These are phyloP conservation scores for Syrista parreyssii DNA, from an alignment of 2,888 invertebrate genomes.

Conservation along the genomic window DNA sequence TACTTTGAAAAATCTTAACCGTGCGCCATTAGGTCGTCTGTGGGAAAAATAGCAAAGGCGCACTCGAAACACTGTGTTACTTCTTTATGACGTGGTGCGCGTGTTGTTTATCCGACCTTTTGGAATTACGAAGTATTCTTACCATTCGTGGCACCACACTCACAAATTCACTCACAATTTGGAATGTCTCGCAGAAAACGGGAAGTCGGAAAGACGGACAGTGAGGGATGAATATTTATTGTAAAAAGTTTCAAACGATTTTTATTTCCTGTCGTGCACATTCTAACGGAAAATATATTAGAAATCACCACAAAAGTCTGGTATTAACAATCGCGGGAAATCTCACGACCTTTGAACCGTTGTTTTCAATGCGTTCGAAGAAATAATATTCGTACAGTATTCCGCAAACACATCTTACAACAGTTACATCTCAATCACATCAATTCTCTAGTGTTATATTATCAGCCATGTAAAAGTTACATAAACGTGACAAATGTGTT, in stretches of 20 bases:
- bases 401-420: background rate
- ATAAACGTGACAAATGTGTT: background rate
- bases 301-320: background rate
- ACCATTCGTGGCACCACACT: background rate
- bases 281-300: background rate
- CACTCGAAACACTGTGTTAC: background rate
- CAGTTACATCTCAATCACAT: background rate
- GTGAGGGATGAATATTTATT: background rate
- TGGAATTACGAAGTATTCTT: background rate
- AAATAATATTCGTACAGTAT: background rate
- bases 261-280: background rate
- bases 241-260: background rate
- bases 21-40: background rate
- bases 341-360: constrained; percentile 35
- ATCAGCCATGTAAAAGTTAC: background rate
- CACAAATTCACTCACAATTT: background rate
- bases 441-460: background rate
- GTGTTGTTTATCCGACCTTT: background rate
- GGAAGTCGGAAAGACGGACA: background rate
- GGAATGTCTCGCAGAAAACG: background rate
- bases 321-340: constrained; percentile 57
- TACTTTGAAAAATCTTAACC: background rate
- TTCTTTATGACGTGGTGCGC: background rate
- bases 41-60: background rate
- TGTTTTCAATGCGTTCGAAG: background rate